Base-by-base conservation (phyloP, 1,140 invertebrate genomes). In the Amyelois transitella region DNA sequence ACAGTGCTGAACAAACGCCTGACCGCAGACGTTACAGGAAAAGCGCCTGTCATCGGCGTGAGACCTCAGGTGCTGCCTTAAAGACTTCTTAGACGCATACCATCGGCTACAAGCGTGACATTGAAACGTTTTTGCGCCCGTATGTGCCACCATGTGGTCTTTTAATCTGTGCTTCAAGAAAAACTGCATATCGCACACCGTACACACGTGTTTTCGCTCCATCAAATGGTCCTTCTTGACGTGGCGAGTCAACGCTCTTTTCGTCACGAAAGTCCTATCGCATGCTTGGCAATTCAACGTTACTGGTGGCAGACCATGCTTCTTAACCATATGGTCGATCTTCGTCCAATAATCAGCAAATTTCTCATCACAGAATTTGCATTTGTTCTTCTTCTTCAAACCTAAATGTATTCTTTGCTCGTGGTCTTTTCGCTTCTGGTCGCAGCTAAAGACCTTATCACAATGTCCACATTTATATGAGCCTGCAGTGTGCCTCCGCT, bases 251-350 rank as follows among this genome's bases (percentile, higher is more conserved):
- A 67, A 49, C 7, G 51, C 54, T 8, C 55, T 56, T n/a, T 72
- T 58, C 21, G 62, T 66, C 0, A 45, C 59, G 8, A 72, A 66
- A 0, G 20, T 57, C 14, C 60, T 53, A 0, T 56, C 58, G 14
- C 77, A 80, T 0, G 62, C 25, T 14, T 66, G 61, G 44, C 77
- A 80, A 21, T 67, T 59, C 4, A 65, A 58, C 0, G 53, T 49
- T 0, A 45, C 20, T 3, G 60, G 49, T 1, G 55, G 52, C 1
- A 62, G 55, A 0, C 69, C 73, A 12, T 77, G 77, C 1, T 58
- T 53, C 18, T 63, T 64, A 0, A 51, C 48, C 59, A 69, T 45
- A 43, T 79, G 76, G 0, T 54, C 53, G 0, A 51, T 24, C 45
- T 71, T 73, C 18, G 52, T 44, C 14, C 43, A 25, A 14, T 66